These are phyloP conservation scores for Ischnura elegans DNA, from an alignment of 2,888 invertebrate species.

Conservation along the genomic window DNA sequence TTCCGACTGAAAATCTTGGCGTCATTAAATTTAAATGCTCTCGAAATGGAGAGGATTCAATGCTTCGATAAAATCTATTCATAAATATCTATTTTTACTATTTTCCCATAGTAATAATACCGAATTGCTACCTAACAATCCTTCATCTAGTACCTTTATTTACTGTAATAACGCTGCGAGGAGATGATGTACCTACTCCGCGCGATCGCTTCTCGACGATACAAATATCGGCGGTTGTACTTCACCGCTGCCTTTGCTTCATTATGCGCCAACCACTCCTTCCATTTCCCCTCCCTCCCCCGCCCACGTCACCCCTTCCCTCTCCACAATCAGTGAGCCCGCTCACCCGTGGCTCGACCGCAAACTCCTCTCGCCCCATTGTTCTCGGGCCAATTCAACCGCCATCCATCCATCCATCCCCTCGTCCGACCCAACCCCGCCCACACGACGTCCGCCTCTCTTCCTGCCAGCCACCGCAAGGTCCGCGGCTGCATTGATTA, in stretches of 20 bases:
- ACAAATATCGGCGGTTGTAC: background rate
- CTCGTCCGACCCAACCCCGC: background rate
- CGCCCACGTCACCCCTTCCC: background rate
- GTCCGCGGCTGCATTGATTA: background rate
- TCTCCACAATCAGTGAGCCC: background rate
- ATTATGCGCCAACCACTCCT: background rate
- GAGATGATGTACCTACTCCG: too few species aligned
- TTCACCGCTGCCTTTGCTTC: background rate
- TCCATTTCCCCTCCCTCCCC: too few species aligned
- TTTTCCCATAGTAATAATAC: too few species aligned
- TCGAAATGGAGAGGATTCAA: too few species aligned
- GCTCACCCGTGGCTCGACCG: background rate
- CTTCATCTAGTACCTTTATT: too few species aligned
- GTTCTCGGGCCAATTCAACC: slow-evolving; percentile 11
- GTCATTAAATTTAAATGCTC: too few species aligned
- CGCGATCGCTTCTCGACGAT: background rate
- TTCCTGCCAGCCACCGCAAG: background rate
- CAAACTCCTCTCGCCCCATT: slow-evolving; percentile 24
- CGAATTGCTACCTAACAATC: too few species aligned
- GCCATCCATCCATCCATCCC: background rate
- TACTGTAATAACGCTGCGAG: too few species aligned
- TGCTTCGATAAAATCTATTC: too few species aligned
- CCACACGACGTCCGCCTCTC: background rate
- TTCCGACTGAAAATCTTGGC: too few species aligned
- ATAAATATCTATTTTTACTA: too few species aligned